phyloP scores from a whole-genome alignment of 2,797 vertebrate species.

The Allenopithecus nigroviridis region DNA sequence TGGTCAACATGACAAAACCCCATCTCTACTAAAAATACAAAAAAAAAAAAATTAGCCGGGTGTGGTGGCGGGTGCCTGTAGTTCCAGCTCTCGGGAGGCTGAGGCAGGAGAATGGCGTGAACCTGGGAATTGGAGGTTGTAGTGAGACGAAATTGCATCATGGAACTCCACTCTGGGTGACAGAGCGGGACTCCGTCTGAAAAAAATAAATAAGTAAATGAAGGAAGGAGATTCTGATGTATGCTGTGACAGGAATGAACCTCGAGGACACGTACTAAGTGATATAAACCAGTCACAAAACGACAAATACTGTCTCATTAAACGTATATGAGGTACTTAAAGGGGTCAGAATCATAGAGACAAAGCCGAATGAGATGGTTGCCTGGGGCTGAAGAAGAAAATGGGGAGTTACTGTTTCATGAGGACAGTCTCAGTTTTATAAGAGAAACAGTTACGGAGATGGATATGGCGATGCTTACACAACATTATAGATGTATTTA shows the following conservation, averaged over 20 bases:
- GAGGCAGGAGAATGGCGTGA: too few relatives aligned
- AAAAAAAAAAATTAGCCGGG: not conserved
- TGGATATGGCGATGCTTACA: not conserved
- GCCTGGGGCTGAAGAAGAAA: not conserved
- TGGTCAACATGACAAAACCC: fast-evolving
- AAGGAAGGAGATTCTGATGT: not conserved
- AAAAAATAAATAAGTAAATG: not conserved
- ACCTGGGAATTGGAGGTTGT: too few relatives aligned
- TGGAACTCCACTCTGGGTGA: too few relatives aligned
- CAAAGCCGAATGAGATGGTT: too few relatives aligned
- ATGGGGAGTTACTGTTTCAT: not conserved
- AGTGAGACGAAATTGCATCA: too few relatives aligned
- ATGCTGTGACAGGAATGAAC: too few relatives aligned
- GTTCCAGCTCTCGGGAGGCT: not conserved
- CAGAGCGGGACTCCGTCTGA: not conserved
- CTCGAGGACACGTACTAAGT: too few relatives aligned
- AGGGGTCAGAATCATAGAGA: too few relatives aligned
- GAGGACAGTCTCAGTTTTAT: not conserved
- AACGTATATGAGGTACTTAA: too few relatives aligned
- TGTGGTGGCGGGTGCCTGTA: not conserved
- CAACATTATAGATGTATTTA: too few relatives aligned
- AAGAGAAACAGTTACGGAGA: not conserved
- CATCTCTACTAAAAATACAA: not conserved
- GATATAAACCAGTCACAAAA: too few relatives aligned
- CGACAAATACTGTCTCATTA: too few relatives aligned